phyloP scores from a whole-genome alignment of 2,113 vertebrate genomes.

The Balaeniceps rex region DNA sequence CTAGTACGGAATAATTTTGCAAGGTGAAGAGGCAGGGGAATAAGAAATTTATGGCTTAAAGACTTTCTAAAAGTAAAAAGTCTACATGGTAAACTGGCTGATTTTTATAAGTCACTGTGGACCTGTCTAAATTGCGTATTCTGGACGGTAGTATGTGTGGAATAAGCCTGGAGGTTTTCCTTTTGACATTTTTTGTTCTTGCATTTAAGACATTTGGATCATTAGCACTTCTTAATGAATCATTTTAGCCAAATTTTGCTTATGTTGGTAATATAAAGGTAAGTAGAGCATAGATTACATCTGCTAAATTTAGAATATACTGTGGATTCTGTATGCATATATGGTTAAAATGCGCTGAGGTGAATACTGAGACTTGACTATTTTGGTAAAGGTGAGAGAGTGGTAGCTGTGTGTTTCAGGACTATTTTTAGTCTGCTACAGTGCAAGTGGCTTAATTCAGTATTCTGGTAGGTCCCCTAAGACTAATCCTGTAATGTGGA shows the following conservation, averaged over 20 bases:
- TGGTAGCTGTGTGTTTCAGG: background rate
- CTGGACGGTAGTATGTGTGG: fast-evolving
- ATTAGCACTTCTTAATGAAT: background rate
- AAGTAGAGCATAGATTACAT: background rate
- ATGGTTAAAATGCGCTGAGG: background rate
- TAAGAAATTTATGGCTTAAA: background rate
- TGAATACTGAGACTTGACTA: fast-evolving
- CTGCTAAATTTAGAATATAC: background rate
- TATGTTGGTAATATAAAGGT: background rate
- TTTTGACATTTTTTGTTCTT: background rate
- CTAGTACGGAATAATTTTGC: background rate
- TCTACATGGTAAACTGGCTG: background rate
- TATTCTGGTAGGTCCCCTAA: background rate
- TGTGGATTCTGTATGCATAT: background rate
- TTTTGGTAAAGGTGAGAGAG: background rate
- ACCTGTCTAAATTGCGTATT: background rate
- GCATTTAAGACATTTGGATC: background rate
- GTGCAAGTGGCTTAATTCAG: background rate
- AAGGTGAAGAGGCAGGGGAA: background rate
- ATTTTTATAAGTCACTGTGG: background rate
- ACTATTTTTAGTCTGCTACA: background rate
- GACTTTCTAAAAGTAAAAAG: background rate
- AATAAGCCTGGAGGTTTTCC: background rate
- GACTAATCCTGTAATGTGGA: background rate
- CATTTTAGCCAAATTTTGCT: background rate